These are phyloP conservation scores for Myopa testacea DNA, from an alignment of 2,888 invertebrate genomes.

Conservation along the genomic window DNA sequence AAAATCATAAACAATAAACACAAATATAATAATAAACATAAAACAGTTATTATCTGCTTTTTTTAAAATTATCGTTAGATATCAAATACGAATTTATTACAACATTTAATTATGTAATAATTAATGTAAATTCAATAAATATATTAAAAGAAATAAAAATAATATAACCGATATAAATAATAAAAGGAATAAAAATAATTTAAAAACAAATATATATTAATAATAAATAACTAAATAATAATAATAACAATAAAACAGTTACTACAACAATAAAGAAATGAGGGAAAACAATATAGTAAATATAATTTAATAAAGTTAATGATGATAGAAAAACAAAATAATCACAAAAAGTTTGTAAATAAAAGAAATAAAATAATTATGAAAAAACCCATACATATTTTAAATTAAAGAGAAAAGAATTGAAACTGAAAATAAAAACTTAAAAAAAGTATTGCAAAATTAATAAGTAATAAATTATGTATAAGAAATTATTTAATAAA, in stretches of 20 bases:
- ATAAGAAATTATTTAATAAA: neutral
- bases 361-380: neutral
- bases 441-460: too few relatives aligned
- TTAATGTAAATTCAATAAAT: slow-evolving; percentile 28
- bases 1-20: neutral
- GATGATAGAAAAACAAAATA: slow-evolving; percentile 21
- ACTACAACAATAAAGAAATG: neutral
- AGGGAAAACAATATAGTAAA: slow-evolving; percentile 4
- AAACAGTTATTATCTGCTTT: neutral
- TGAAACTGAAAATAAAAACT: slow-evolving; percentile 20
- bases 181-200: neutral
- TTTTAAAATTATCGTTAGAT: slow-evolving; percentile 1
- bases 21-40: too few relatives aligned
- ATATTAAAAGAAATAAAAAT: neutral
- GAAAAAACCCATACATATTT: slow-evolving; percentile 7
- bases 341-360: neutral
- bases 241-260: slow-evolving; percentile 15
- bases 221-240: neutral
- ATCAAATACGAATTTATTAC: slow-evolving; percentile 38
- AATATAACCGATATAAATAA: slow-evolving; percentile 8
- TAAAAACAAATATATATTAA: neutral
- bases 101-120: slow-evolving; percentile 33
- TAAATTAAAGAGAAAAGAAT: slow-evolving; percentile 1
- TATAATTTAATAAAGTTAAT: neutral
- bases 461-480: neutral